Evolutionary conservation across 2,888 invertebrate species (phyloP).

Genomic region (Drosophila anomalipes): DNA sequence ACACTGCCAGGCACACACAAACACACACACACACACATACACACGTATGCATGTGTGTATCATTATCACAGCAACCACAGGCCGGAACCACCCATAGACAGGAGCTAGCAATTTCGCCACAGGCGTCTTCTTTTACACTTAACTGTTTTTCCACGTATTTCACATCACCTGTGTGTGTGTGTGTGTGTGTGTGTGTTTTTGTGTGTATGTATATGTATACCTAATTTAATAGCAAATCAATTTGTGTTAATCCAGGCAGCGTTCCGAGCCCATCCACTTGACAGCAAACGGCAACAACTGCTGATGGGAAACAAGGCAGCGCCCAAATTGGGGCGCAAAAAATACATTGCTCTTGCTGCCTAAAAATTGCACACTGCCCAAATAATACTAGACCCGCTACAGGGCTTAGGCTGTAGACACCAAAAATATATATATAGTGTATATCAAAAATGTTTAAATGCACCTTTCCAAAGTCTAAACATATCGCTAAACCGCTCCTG

Average conservation of each 20-base stretch:
- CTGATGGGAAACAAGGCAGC: neutral
- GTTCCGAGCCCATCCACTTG: constrained; percentile 60
- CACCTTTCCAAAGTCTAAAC: neutral
- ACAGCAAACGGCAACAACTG: constrained; percentile 38
- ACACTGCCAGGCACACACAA: constrained; percentile 31
- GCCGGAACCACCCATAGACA: constrained; percentile 52
- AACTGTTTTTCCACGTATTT: constrained; percentile 77
- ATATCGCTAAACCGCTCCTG: constrained; percentile 56
- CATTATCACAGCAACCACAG: constrained; percentile 77
- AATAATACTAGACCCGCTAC: neutral
- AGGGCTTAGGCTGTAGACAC: neutral
- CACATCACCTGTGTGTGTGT: constrained; percentile 30
- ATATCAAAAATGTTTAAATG: neutral
- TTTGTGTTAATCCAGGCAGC: constrained; percentile 76
- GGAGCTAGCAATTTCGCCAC: constrained; percentile 55
- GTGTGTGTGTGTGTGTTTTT: constrained; percentile 15
- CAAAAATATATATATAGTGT: neutral
- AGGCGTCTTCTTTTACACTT: constrained; percentile 80
- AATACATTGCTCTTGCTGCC: neutral
- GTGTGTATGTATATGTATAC: constrained; percentile 44
- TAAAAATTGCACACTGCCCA: neutral
- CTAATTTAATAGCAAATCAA: constrained; percentile 84
- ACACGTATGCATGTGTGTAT: constrained; percentile 60
- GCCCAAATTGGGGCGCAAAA: constrained; percentile 45
- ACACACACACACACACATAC: constrained; percentile 17